Evolutionary conservation across 2,113 vertebrate species (phyloP), one percentile per base, ranked within the genome.

Genomic region (Eolophus roseicapilla): DNA sequence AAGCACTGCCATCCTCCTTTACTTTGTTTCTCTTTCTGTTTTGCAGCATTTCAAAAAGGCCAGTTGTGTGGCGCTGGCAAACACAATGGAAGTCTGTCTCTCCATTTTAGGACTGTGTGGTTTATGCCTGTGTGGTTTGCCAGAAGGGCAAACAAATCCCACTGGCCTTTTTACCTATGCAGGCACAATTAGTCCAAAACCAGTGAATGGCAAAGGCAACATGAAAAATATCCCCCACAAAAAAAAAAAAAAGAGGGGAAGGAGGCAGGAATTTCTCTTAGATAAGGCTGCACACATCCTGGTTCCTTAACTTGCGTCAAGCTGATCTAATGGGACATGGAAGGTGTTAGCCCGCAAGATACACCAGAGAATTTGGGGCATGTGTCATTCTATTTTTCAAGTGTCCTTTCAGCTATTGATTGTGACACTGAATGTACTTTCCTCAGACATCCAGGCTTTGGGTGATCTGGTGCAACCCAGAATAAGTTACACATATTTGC

Each of bases 401-500:
- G 24, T 52, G 88, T 92, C 93, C 93, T 97, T 97, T 74, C 70
- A 73, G 55, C 63, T 97, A 95, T 93, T 90, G 93, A 93, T 96
- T 95, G 37, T 59, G 70, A 44, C 74, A 62, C 59, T 90, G 85
- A 92, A 80, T 85, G 41, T 93, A 55, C 87, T 88, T 91, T 90
- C 63, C 52, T 74, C 74, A 91, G 74, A 91, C 74, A 93, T 91
- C 16, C 75, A 88, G 88, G 55, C 93, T 86, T 92, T 3, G 4
- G 31, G 25, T 81, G 35, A 47, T 49, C 46, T 46, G 73, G 29
- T 80, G n/a, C 64, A 76, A 82, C 18, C n/a, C 37, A 62, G 80
- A 57, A 44, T 92, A 75, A 74, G 37, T 96, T 96, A 88, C 47
- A 37, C 15, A 3, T 73, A 75, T 71, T 81, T 91, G 44, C 55